Base-by-base conservation (phyloP, 2,888 invertebrate genomes). In the Eupeodes latifasciatus region DNA sequence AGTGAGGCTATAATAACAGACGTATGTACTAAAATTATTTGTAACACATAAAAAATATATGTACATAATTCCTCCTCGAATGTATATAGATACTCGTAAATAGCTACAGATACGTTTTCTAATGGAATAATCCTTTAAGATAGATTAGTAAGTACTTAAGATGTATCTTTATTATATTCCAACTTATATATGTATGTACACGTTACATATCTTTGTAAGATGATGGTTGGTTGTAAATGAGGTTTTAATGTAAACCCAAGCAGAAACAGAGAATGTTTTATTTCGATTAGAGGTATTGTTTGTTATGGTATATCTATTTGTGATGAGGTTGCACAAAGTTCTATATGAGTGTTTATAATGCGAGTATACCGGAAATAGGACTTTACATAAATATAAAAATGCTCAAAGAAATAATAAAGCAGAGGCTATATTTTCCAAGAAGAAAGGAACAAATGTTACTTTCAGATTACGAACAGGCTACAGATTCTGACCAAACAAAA, bases 71-170 rank as follows among this genome's bases (percentile, higher is more conserved):
- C 27, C 27, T 27, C 27, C 27, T 27, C 27, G 27, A 27, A 27
- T 27, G 5, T 47, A 11, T 47, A 12, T 27, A 27, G 27, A 11
- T 12, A 4, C 47, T 27, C 27, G 19, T 76, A 66, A 85, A 81
- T 77, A 71, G 11, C n/a, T n/a, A n/a, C 10, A 61, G 72, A 77
- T 81, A 77, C 36, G 77, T 75, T 82, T 85, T 85, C 81, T 78
- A 72, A 78, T 74, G 81, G 78, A 55, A 85, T 86, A 82, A 86
- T 81, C 85, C 85, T 78, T 82, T 86, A 78, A 82, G 81, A 78
- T 74, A 85, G 85, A 81, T 85, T 85, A 85, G 81, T 85, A 61
- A 81, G 72, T 51, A 49, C 16, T 66, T 44, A 40, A 19, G 64
- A 62, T 66, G 55, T 57, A 66, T 44, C 66, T 77, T 44, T 77